Percentiles rank a stretch among this genome's conserved stretches.
These are phyloP conservation scores for Drosophila ironensis DNA, from an alignment of 1,140 invertebrate species.

Conservation along the genomic window DNA sequence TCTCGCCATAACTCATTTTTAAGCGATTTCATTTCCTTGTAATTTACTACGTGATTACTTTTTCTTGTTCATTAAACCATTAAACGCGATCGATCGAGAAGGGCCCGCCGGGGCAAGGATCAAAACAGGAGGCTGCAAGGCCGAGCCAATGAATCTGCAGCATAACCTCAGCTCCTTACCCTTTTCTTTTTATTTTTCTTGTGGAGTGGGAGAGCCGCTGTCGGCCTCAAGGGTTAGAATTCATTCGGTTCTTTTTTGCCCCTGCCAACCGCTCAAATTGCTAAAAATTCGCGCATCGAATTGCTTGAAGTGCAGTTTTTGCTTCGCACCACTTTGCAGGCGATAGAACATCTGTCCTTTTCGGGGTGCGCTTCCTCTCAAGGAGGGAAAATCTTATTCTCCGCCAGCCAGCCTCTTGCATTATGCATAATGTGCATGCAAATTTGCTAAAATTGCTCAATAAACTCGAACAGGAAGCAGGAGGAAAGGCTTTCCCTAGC, in stretches of 20 bases:
- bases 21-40: constrained; percentile 73
- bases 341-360: constrained; percentile 45
- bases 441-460: constrained; percentile 75
- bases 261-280: constrained; percentile 53
- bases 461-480: constrained; percentile 31
- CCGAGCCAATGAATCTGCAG: constrained; percentile 48
- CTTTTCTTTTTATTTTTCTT: constrained; percentile 1
- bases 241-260: not conserved
- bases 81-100: constrained; percentile 68
- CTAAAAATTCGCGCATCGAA: constrained; percentile 71
- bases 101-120: constrained; percentile 32
- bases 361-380: not conserved
- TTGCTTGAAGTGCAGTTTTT: constrained; percentile 60
- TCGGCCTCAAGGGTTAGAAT: constrained; percentile 53
- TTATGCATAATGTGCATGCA: constrained; percentile 75
- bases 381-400: constrained; percentile 14
- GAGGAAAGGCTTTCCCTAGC: constrained; percentile 28
- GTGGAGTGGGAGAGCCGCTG: too few species aligned
- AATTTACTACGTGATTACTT: constrained; percentile 78
- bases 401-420: constrained; percentile 42
- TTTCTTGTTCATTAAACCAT: constrained; percentile 77
- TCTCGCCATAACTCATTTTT: constrained; percentile 66
- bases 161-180: constrained; percentile 41
- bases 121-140: constrained; percentile 42
- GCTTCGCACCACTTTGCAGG: constrained; percentile 16